Conservation (phyloP, 23 tunicate species). For the Diplosoma virens region DNA sequence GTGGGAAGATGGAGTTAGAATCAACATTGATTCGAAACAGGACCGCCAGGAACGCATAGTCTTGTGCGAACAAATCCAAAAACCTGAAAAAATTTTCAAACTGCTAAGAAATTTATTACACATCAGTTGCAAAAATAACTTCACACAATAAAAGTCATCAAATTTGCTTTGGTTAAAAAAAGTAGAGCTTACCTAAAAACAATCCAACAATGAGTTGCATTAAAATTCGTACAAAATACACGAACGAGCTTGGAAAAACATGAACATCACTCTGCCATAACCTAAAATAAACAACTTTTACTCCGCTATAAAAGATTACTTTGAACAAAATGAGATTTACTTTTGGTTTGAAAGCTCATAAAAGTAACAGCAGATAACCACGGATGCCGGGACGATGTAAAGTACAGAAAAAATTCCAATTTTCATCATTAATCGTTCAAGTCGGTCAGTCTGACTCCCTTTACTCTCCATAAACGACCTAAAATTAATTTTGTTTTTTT, state of each 20-base stretch:
- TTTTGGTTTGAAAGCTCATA: constrained; percentile 58
- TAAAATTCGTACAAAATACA: constrained; percentile 45
- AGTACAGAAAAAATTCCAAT: constrained; percentile 83
- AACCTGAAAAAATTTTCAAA: constrained; percentile 22
- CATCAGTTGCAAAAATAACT: neutral
- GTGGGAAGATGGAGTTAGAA: neutral
- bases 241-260: constrained; percentile 28
- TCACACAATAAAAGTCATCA: neutral
- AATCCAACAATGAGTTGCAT: constrained; percentile 87
- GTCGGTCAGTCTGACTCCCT: constrained; percentile 76
- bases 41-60: constrained; percentile 57
- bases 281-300: constrained; percentile 4
- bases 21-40: constrained; percentile 53
- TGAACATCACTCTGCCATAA: constrained; percentile 23
- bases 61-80: constrained; percentile 88
- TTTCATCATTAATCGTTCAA: constrained; percentile 81
- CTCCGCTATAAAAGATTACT: neutral
- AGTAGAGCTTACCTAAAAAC: constrained; percentile 60
- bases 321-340: constrained; percentile 9
- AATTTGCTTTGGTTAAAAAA: neutral
- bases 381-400: constrained; percentile 76
- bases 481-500: neutral
- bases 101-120: neutral
- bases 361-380: constrained; percentile 80
- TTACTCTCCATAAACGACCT: constrained; percentile 82